Conservation (phyloP, 2,888 invertebrate genomes). For the Phalera bucephala region DNA sequence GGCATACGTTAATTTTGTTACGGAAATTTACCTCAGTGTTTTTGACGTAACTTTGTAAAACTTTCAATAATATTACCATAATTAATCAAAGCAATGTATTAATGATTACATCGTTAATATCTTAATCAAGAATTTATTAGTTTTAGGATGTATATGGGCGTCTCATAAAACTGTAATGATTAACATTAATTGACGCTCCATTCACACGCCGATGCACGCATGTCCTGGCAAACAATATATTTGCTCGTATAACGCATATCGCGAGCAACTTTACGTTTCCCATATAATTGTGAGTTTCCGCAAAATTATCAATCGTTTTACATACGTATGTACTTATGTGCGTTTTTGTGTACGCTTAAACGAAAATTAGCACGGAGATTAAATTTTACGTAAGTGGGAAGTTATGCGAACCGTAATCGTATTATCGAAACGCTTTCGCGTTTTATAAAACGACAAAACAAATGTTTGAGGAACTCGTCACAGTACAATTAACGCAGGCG, state of each 20-base stretch:
- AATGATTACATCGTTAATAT: no score
- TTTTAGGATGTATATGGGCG: no score
- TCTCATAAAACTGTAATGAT: neutral
- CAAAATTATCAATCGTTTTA: slow-evolving; percentile 13
- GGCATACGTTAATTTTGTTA: no score
- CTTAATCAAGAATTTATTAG: no score
- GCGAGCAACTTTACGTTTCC: slow-evolving; percentile 22
- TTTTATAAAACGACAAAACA: slow-evolving; percentile 28
- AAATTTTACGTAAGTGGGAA: slow-evolving; percentile 27
- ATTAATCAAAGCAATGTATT: no score
- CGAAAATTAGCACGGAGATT: slow-evolving; percentile 18
- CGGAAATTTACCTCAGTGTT: no score
- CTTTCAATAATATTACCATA: no score
- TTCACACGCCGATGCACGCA: slow-evolving; percentile 23
- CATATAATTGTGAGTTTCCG: slow-evolving; percentile 27
- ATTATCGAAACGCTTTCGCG: slow-evolving; percentile 34
- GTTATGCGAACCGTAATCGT: slow-evolving; percentile 34
- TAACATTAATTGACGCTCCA: slow-evolving; percentile 22
- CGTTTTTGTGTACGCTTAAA: slow-evolving; percentile 21
- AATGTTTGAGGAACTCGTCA: slow-evolving; percentile 19
- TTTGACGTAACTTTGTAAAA: no score
- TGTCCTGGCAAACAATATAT: slow-evolving; percentile 33
- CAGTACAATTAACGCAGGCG: slow-evolving; percentile 22
- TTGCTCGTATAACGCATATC: slow-evolving; percentile 29
- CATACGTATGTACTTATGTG: slow-evolving; percentile 10